Percentiles rank a stretch among this genome's conserved stretches.
Conservation (phyloP, 1,140 invertebrate species). For the Calosoma granatense region DNA sequence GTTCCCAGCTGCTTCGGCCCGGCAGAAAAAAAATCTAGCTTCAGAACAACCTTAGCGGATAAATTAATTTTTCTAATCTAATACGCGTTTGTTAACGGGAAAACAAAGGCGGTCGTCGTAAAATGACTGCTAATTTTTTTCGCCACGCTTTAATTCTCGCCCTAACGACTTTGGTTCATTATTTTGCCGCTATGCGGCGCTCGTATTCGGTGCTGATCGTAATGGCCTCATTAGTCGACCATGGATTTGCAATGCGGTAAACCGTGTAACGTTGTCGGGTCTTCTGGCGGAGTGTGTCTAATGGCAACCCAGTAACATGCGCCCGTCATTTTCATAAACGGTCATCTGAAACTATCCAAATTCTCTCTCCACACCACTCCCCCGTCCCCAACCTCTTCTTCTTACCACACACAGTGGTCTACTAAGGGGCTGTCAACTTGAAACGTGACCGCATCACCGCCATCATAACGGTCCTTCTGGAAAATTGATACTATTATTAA, state of each 20-base stretch:
- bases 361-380: too few species aligned
- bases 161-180: slow-evolving; percentile 4
- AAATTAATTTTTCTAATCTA: neutral
- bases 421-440: too few species aligned
- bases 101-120: neutral
- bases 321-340: slow-evolving; percentile 2
- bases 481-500: too few species aligned
- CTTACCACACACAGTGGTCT: too few species aligned
- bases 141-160: neutral
- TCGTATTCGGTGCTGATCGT: neutral
- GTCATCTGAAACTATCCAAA: neutral
- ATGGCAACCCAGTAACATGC: neutral
- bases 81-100: neutral
- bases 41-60: neutral
- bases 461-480: too few species aligned
- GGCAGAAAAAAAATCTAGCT: too few species aligned
- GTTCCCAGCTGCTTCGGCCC: too few species aligned
- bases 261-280: neutral
- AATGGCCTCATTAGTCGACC: slow-evolving; percentile 4
- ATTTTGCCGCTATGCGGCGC: neutral
- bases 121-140: neutral
- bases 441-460: too few species aligned
- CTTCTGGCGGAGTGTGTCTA: neutral
- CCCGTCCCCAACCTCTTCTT: too few species aligned
- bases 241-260: slow-evolving; percentile 6